These are phyloP conservation scores for Elymnias hypermnestra DNA, from an alignment of 1,140 invertebrate species.

Conservation along the genomic window DNA sequence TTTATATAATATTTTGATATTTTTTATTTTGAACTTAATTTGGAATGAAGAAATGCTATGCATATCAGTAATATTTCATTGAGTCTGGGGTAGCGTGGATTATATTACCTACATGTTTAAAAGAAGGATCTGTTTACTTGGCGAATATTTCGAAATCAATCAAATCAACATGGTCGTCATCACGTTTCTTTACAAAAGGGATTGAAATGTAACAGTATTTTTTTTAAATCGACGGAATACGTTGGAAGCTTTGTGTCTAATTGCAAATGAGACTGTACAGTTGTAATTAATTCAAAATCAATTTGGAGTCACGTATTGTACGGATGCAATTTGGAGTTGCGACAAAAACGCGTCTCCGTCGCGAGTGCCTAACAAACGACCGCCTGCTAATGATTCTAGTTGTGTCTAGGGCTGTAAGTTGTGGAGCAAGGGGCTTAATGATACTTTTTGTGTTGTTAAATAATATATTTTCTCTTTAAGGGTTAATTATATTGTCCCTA, in stretches of 20 bases:
- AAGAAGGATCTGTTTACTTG: no score
- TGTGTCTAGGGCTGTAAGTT: slow-evolving; percentile 25
- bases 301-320: slow-evolving; percentile 66
- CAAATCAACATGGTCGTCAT: no score
- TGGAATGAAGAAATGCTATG: no score
- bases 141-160: no score
- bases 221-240: not conserved
- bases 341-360: slow-evolving; percentile 70
- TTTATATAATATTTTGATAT: no score
- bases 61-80: no score
- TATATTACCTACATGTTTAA: no score
- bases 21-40: no score
- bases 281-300: slow-evolving; percentile 69
- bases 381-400: slow-evolving; percentile 66
- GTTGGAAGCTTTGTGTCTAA: not conserved
- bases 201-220: no score
- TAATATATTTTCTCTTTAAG: slow-evolving; percentile 2
- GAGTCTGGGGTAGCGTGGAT: no score
- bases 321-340: slow-evolving; percentile 68
- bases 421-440: slow-evolving; percentile 1
- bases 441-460: not conserved
- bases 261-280: slow-evolving; percentile 15
- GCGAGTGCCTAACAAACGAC: slow-evolving; percentile 69
- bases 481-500: not conserved
- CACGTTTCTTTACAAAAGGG: no score